Evolutionary conservation across 2,797 vertebrate genomes (phyloP), one percentile per base, ranked within the genome.

Genomic region (Buceros bicornis): DNA sequence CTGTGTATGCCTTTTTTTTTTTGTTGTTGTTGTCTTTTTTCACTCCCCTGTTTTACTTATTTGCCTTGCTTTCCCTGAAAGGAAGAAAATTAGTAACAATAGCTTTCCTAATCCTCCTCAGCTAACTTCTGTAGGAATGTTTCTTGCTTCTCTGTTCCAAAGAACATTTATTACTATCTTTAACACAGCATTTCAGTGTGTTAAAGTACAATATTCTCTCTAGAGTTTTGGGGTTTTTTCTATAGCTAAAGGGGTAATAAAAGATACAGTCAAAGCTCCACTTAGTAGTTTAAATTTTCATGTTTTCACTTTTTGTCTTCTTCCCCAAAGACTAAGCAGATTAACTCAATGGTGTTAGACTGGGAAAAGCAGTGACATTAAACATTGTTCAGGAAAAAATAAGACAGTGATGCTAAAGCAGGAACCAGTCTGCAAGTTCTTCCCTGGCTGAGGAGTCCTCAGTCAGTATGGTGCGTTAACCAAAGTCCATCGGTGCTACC

Each of bases 211-310:
- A 6, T 47, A 53, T 58, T 79, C n/a, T 69, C n/a, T 60, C 50
- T n/a, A 37, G 43, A 82, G 8, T 24, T 31, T 57, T 8, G 33
- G 33, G 33, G 33, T 60, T 78, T 66, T 51, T 56, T 4, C 65
- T 61, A 16, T 18, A 58, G 18, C 47, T 87, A 51, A 81, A 67
- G 6, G 5, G 8, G 15, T 26, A 79, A 77, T 82, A 87, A 92
- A 82, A n/a, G 11, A 31, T 79, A 62, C 21, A 70, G 45, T 72
- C 82, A 93, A 89, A 90, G 6, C 17, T 13, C 70, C 35, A 66
- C 26, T 82, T 87, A 89, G 51, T 62, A 87, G 58, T 76, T 79
- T 69, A 79, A 69, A 62, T 79, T 82, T 89, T 94, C 40, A 76
- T 43, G 15, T n/a, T 89, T 82, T 29, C 12, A 69, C 11, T 21